A percentile compares a stretch with the other conserved stretches of the same genome.
Evolutionary conservation across 2,113 vertebrate genomes (phyloP).

Genomic region (Numenius arquata): DNA sequence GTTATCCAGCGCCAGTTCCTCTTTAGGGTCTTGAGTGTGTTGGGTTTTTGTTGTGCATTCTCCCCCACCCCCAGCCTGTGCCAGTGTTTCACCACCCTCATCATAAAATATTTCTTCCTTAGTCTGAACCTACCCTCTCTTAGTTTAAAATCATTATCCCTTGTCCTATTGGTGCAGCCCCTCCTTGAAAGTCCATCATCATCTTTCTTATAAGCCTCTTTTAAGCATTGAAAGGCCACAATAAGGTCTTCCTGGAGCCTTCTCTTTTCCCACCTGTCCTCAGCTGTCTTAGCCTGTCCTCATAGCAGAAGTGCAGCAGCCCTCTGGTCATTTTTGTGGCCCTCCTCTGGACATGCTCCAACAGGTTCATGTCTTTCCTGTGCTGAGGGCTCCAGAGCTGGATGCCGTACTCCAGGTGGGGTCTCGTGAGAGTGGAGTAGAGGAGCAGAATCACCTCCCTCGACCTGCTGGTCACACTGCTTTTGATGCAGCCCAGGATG

Average conservation of each 20-base stretch:
- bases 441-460: not conserved
- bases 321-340: not conserved
- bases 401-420: not conserved
- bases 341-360: not conserved
- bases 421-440: not conserved
- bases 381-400: not conserved
- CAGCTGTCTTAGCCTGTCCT: not conserved
- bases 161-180: not conserved
- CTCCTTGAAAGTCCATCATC: not conserved
- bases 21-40: not conserved
- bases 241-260: not conserved
- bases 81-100: not conserved
- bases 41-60: not conserved
- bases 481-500: not conserved
- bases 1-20: not conserved
- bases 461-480: rapidly evolving
- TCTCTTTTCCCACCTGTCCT: not conserved
- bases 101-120: too few relatives aligned
- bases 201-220: not conserved
- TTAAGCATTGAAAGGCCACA: rapidly evolving
- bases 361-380: rapidly evolving
- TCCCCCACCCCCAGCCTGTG: not conserved
- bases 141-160: not conserved
- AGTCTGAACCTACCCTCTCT: not conserved
- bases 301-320: not conserved